A percentile compares a stretch with the other conserved stretches of the same genome.
Evolutionary conservation across 2,888 invertebrate species (phyloP).

Genomic region (Pristionchus entomophagus): DNA sequence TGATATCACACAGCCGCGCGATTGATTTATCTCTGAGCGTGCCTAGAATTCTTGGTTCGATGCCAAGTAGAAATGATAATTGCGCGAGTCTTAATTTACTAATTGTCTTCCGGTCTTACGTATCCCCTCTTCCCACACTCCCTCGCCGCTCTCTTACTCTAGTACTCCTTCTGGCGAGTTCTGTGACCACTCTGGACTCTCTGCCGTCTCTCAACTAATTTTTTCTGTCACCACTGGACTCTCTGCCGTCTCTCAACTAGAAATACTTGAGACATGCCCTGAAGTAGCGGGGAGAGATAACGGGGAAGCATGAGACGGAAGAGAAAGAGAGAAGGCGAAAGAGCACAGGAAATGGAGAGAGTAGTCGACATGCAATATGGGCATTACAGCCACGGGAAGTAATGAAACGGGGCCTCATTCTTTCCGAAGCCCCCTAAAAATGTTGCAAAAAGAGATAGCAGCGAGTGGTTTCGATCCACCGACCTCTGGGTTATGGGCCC

Average conservation of each 20-base stretch:
- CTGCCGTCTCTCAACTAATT: not conserved
- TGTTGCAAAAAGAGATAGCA: not conserved
- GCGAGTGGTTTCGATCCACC: slow-evolving; percentile 80
- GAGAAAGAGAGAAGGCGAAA: not conserved
- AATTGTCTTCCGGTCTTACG: not conserved
- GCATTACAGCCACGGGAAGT: slow-evolving; percentile 15
- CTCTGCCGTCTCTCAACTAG: slow-evolving; percentile 3
- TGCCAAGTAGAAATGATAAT: not conserved
- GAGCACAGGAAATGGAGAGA: not conserved
- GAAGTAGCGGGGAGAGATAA: not conserved
- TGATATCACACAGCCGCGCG: slow-evolving; percentile 4
- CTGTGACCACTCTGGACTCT: not conserved
- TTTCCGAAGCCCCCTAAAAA: not conserved
- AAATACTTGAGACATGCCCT: slow-evolving; percentile 27
- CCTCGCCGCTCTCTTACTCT: not conserved
- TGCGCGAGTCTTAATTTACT: not conserved
- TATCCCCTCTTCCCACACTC: not conserved
- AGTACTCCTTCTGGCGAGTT: no score
- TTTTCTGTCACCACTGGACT: not conserved
- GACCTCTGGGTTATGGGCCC: slow-evolving; percentile 92
- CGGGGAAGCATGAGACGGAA: not conserved
- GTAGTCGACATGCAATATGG: not conserved
- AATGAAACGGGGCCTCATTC: not conserved
- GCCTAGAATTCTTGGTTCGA: not conserved
- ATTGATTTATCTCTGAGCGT: slow-evolving; percentile 14